Base-by-base conservation (phyloP, 2,888 invertebrate genomes). In the Acanthococcus lagerstroemiae region DNA sequence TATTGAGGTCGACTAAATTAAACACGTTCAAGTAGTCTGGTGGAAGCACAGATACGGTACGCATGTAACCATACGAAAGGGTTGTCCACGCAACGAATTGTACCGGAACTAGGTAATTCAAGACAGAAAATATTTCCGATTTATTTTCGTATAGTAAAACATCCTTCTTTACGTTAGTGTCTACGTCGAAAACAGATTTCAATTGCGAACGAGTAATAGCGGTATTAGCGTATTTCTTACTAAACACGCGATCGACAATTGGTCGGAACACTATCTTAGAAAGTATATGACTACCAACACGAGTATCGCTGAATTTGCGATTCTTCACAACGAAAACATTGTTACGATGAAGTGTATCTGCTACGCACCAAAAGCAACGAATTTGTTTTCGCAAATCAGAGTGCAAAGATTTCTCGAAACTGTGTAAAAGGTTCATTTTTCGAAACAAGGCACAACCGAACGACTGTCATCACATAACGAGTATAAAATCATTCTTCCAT, bases 161-260 rank as follows among this genome's bases (percentile, higher is more conserved):
- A 37, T 63, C 63, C 26, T 50, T 52, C 54, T 63, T 52, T 12
- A 63, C 63, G 24, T 63, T 63, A 4, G 63, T 63, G 30, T 63
- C 54, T 19, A 63, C 22, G 50, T 63, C 63, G 19, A 63, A 63
- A 54, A 63, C 63, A 22, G 63, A 63, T 63, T 37, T 63, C 12
- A 37, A 22, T 25, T 7, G 12, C 26, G 55, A 27, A 27, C 30
- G 52, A 22, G 24, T 15, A 15, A 52, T 21, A 6, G 22, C 7
- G 7, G 52, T 22, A 24, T 15, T 22, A 22, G 9, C 15, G 24
- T 15, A 21, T 37, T 58, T 15, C n/a, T 24, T 46, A 46, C 24
- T 15, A 26, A 54, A 37, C 52, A 52, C 44, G 54, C 63, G 30
- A 21, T 50, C 24, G 25, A 44, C 48, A 44, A 52, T 63, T 44